Evolutionary conservation across 2,888 invertebrate genomes (phyloP).

Genomic region (Hydriomena furcata): DNA sequence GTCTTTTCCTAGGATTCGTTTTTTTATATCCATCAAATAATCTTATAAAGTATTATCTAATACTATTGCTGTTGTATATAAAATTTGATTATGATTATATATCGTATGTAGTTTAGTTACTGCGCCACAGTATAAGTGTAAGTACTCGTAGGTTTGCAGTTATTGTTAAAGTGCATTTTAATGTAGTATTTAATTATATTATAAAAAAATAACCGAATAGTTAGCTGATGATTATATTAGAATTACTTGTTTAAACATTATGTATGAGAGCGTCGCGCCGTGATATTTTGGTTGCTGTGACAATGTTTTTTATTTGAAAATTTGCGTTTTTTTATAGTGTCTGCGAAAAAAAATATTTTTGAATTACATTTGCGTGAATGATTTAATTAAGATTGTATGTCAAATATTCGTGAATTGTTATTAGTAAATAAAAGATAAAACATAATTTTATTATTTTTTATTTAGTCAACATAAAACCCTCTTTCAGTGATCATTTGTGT

Average conservation of each 20-base stretch:
- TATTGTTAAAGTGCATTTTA: too few relatives aligned
- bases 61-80: constrained; percentile 2
- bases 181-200: constrained; percentile 6
- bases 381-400: constrained; percentile 1
- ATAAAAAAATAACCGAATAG: not conserved
- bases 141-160: not conserved
- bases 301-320: constrained; percentile 20
- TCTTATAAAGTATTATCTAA: not conserved
- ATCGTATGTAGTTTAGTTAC: not conserved
- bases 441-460: constrained; percentile 55
- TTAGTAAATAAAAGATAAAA: constrained; percentile 46
- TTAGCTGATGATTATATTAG: constrained; percentile 13
- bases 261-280: constrained; percentile 6
- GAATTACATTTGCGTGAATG: constrained; percentile 10
- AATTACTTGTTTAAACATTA: constrained; percentile 13
- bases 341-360: not conserved
- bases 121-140: constrained; percentile 3
- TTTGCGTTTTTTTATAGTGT: constrained; percentile 6
- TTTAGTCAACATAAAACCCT: constrained; percentile 61
- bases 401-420: constrained; percentile 36
- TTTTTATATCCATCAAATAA: not conserved
- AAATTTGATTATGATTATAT: not conserved
- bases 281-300: constrained; percentile 22
- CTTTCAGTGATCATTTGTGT: constrained; percentile 20
- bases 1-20: constrained; percentile 9